Percentiles rank a stretch among this genome's conserved stretches.
These are phyloP conservation scores for Rotaria magnacalcarata DNA, from an alignment of 2,888 invertebrate genomes.

Conservation along the genomic window DNA sequence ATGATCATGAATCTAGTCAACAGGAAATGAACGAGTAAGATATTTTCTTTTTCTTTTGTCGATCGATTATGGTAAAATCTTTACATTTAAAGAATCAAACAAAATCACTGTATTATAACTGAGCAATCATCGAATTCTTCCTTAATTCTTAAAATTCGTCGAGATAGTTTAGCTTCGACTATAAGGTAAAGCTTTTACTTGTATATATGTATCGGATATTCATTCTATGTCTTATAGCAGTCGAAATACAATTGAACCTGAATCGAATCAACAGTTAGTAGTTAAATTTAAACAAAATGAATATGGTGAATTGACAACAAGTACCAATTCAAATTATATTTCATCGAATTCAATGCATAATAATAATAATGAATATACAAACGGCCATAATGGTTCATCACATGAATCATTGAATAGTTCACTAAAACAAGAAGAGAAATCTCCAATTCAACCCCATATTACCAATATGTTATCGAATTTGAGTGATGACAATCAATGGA, in stretches of 20 bases:
- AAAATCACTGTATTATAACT: background rate
- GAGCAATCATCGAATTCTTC: background rate
- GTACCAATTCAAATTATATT: background rate
- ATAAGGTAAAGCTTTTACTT: background rate
- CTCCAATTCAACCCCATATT: background rate
- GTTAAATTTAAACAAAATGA: slow-evolving; percentile 19
- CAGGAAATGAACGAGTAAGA: background rate
- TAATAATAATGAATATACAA: background rate
- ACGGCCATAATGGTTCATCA: background rate
- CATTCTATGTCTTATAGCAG: background rate
- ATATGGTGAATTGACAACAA: slow-evolving; percentile 14
- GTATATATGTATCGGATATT: background rate
- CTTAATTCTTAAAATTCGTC: slow-evolving; percentile 8
- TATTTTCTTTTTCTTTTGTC: too few relatives aligned
- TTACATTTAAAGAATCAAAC: background rate
- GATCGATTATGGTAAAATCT: too few relatives aligned
- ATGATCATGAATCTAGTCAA: background rate
- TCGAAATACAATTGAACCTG: background rate
- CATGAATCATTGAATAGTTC: background rate
- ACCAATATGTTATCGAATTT: background rate
- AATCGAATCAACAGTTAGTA: background rate
- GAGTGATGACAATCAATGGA: background rate
- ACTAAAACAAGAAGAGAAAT: background rate
- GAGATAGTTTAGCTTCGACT: background rate
- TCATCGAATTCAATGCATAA: background rate